These are phyloP conservation scores for Tethea ocularis DNA, from an alignment of 2,888 invertebrate genomes.

Conservation along the genomic window DNA sequence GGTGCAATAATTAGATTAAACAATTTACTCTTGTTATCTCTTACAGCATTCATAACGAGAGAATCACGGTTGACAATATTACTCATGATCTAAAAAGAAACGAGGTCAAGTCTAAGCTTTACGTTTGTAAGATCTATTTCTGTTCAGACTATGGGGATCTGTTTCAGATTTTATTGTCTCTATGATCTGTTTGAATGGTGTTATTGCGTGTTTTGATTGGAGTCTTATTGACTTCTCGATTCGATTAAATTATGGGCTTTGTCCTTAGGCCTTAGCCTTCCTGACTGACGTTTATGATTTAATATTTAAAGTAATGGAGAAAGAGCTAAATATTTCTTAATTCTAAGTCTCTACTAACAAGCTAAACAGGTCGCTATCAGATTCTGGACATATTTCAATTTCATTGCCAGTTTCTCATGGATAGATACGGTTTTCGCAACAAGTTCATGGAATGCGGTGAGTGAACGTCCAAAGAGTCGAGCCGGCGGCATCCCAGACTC, in stretches of 20 bases:
- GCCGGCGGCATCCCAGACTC: slow-evolving; percentile 57
- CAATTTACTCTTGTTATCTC: slow-evolving; percentile 1
- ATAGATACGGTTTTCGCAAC: slow-evolving; percentile 61
- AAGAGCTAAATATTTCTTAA: no score
- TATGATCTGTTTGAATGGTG: slow-evolving; percentile 11
- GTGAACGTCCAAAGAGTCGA: slow-evolving; percentile 66
- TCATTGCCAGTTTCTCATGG: slow-evolving; percentile 29
- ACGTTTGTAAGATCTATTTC: slow-evolving; percentile 47
- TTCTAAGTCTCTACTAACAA: not conserved
- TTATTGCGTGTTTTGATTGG: not conserved
- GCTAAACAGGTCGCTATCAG: not conserved
- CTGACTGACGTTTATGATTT: not conserved
- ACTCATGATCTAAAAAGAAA: slow-evolving; percentile 60
- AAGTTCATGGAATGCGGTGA: slow-evolving; percentile 66
- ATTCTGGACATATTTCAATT: slow-evolving; percentile 4
- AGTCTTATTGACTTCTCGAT: not conserved
- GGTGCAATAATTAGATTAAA: slow-evolving; percentile 35
- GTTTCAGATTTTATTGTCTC: slow-evolving; percentile 22
- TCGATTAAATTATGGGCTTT: not conserved
- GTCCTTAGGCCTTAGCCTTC: not conserved
- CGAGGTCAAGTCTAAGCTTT: slow-evolving; percentile 65
- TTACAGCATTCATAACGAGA: slow-evolving; percentile 12
- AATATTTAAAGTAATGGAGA: not conserved
- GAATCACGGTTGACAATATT: slow-evolving; percentile 36
- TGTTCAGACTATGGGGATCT: slow-evolving; percentile 35